A percentile compares a stretch with the other conserved stretches of the same genome.
These are phyloP conservation scores for Podiceps cristatus DNA, from an alignment of 2,113 vertebrate species.

Conservation along the genomic window DNA sequence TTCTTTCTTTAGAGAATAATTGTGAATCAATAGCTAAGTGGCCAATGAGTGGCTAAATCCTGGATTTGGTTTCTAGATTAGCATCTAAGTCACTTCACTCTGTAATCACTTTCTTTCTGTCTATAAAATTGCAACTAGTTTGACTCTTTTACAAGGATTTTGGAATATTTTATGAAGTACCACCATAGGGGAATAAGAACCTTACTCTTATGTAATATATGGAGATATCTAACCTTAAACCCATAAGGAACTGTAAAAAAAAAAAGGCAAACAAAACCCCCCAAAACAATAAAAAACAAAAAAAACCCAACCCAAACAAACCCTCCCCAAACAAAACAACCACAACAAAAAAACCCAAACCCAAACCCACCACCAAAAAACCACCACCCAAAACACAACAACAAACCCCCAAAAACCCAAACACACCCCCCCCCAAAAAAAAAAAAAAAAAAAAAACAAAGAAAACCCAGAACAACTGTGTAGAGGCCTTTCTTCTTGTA, in stretches of 20 bases:
- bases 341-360: not conserved
- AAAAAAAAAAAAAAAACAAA: not conserved
- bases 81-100: not conserved
- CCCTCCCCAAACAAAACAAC: not conserved
- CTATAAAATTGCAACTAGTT: not conserved
- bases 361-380: too few species aligned
- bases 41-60: not conserved
- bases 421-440: too few species aligned
- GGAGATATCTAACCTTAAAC: not conserved
- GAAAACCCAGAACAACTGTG: too few species aligned
- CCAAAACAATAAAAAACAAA: not conserved
- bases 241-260: rapidly evolving
- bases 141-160: not conserved
- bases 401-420: not conserved
- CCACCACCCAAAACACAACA: not conserved
- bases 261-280: too few species aligned
- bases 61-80: not conserved
- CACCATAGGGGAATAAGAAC: not conserved
- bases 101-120: not conserved
- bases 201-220: not conserved
- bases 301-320: not conserved
- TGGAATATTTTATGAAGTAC: not conserved
- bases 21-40: not conserved
- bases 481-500: not conserved
- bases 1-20: not conserved